phyloP scores from a whole-genome alignment of 2,797 vertebrate species.

The Moxostoma hubbsi region DNA sequence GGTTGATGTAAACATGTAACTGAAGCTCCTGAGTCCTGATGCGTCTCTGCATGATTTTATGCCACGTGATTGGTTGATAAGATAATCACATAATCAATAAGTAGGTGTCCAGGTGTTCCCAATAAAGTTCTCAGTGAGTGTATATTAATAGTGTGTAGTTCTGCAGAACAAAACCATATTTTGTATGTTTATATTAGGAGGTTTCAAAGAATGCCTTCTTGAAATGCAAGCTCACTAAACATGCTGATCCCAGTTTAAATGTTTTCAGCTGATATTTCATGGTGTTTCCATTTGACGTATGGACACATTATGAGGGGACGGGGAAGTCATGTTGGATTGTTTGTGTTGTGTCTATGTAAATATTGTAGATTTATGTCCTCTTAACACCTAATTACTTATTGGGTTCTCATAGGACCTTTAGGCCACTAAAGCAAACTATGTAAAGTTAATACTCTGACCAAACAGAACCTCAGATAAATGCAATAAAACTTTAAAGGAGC shows the following conservation, averaged over 20 bases:
- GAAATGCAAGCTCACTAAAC: not conserved
- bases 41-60: too few species aligned
- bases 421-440: not conserved
- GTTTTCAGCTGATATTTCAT: constrained; percentile 11
- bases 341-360: constrained; percentile 32
- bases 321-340: constrained; percentile 23
- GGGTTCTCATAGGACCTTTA: not conserved
- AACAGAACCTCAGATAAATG: constrained; percentile 9
- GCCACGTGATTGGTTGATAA: too few species aligned
- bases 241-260: not conserved
- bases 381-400: constrained; percentile 37
- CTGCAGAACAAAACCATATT: not conserved
- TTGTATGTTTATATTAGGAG: not conserved
- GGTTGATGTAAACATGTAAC: too few species aligned
- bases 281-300: constrained; percentile 12
- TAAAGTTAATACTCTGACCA: constrained; percentile 4
- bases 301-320: constrained; percentile 10
- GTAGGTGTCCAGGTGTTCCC: too few species aligned
- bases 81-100: too few species aligned
- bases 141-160: not conserved
- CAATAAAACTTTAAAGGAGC: constrained; percentile 23
- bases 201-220: not conserved
- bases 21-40: too few species aligned
- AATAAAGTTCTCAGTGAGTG: too few species aligned
- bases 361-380: constrained; percentile 12